Base-by-base conservation (phyloP, 1,140 invertebrate genomes). In the Tribolium castaneum region DNA sequence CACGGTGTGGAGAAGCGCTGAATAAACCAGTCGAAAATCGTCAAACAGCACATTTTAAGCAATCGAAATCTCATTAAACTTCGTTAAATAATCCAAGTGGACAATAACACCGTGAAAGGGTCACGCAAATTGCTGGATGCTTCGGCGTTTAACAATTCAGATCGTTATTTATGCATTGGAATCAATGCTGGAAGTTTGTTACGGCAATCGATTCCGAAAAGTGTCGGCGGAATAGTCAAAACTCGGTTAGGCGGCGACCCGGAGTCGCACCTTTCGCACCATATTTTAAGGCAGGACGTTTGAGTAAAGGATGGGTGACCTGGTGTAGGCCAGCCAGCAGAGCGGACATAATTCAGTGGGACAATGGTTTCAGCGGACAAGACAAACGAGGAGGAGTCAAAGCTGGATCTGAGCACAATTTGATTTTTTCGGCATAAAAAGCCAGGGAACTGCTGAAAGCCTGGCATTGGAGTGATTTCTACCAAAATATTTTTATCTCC, bases 271-370 rank as follows among this genome's bases (percentile, higher is more conserved):
- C 71, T 52, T 52, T n/a, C 12, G 30, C 6, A 12, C 71, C 71
- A 73, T 73, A 73, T 73, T 54, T 73, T 22, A 73, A 19, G 52
- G 34, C 34, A 19, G 19, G 59, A 76, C 54, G 54, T 66, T 39
- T 50, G 74, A 76, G 74, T 76, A 76, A 76, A 76, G 49, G 59
- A 76, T 76, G 54, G 73, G 16, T 66, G 74, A 76, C 74, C 74
- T 62, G 74, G 14, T 13, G 39, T 13, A 76, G 74, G 74, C 74
- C 54, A 76, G 35, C 74, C 74, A 66, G 74, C 74, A 50, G 25
- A 10, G n/a, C 34, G 30, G n/a, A 73, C 52, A 73, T 54, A 73
- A 73, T 73, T 73, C 71, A 73, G 71, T 25, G 49, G 35, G 71
- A 72, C 70, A 39, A 30, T 73, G 59, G 30, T 30, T 25, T 62